These are phyloP conservation scores for Eudemis profundana DNA, from an alignment of 2,888 invertebrate genomes.

Conservation along the genomic window DNA sequence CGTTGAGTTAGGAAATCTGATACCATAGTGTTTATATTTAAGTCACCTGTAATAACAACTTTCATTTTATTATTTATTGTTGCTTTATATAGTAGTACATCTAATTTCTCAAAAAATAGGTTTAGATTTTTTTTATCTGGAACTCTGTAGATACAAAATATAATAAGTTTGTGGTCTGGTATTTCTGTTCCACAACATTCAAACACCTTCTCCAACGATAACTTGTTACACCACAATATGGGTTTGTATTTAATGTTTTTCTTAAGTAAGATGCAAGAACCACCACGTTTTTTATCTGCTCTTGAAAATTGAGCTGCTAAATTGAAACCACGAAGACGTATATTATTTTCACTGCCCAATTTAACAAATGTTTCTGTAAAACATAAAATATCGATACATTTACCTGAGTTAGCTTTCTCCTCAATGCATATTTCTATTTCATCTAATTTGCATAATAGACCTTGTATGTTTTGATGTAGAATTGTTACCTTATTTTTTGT, in stretches of 20 bases:
- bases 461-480: constrained; percentile 19
- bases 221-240: neutral
- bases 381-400: constrained; percentile 9
- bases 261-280: constrained; percentile 16
- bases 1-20: too few relatives aligned
- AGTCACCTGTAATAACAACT: too few relatives aligned
- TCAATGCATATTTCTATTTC: constrained; percentile 14
- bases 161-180: neutral
- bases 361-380: constrained; percentile 15
- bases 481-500: too few relatives aligned
- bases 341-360: constrained; percentile 16
- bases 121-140: neutral
- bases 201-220: constrained; percentile 3
- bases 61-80: too few relatives aligned
- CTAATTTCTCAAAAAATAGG: neutral
- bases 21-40: too few relatives aligned
- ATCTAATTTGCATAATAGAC: constrained; percentile 6
- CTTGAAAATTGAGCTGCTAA: constrained; percentile 6
- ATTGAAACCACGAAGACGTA: neutral
- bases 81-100: constrained; percentile 3
- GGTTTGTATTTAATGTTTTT: constrained; percentile 4
- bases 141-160: neutral
- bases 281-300: constrained; percentile 13
- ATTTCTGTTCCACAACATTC: too few relatives aligned
- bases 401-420: neutral